Evolutionary conservation across 1,140 invertebrate genomes (phyloP).

Genomic region (Belonocnema kinseyi): DNA sequence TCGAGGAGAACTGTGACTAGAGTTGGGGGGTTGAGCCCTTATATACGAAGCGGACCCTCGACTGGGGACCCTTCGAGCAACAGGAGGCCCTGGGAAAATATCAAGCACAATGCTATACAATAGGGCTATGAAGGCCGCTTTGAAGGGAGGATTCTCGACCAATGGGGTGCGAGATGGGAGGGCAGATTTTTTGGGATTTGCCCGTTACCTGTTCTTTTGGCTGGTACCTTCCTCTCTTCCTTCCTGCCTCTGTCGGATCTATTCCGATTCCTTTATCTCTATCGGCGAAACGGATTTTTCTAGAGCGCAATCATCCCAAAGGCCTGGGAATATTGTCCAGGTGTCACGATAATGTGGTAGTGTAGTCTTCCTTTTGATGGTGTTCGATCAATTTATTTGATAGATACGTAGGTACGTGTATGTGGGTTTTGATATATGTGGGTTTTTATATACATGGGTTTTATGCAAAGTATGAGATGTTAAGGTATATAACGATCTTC

Average conservation of each 20-base stretch:
- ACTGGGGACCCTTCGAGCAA: constrained; percentile 41
- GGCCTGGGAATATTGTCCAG: constrained; percentile 64
- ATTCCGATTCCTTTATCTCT: constrained; percentile 15
- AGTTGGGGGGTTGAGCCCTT: constrained; percentile 48
- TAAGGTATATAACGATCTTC: background rate
- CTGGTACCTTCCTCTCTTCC: constrained; percentile 49
- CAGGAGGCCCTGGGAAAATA: constrained; percentile 68
- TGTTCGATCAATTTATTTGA: background rate
- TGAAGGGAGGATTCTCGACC: constrained; percentile 19
- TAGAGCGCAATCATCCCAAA: constrained; percentile 51
- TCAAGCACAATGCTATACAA: constrained; percentile 54
- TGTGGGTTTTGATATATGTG: background rate
- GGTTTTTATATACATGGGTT: constrained; percentile 13
- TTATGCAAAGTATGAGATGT: constrained; percentile 16
- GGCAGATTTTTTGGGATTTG: constrained; percentile 40
- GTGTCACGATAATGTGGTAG: constrained; percentile 42
- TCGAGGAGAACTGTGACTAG: constrained; percentile 52
- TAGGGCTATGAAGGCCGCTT: constrained; percentile 32
- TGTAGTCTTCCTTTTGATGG: constrained; percentile 28
- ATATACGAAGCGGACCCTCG: constrained; percentile 56
- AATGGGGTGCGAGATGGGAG: background rate
- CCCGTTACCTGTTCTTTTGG: constrained; percentile 51
- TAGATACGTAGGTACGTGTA: background rate
- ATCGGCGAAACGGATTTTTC: constrained; percentile 43
- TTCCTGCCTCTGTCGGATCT: constrained; percentile 43